These are phyloP conservation scores for Ptychodera flava DNA, from an alignment of 35 echinoderm and acorn worm genomes.

Conservation along the genomic window DNA sequence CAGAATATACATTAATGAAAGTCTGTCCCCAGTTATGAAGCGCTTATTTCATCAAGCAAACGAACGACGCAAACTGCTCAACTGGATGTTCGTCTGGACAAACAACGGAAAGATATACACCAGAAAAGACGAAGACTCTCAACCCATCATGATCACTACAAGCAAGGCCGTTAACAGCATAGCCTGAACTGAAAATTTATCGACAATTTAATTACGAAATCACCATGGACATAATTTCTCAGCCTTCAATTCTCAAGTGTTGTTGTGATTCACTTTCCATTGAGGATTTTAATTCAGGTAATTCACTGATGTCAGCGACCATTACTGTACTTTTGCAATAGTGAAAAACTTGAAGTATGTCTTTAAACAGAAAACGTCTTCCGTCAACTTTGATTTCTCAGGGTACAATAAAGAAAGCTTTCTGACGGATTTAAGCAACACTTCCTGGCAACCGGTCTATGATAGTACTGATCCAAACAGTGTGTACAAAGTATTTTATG, in stretches of 20 bases:
- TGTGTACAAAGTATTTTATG: not conserved
- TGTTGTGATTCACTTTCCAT: not conserved
- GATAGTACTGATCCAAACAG: not conserved
- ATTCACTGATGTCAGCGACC: not conserved
- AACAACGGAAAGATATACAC: slow-evolving; percentile 1
- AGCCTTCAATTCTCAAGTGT: not conserved
- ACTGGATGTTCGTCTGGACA: not conserved
- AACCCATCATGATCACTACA: not conserved
- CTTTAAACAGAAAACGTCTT: too few relatives aligned
- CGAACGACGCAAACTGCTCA: not conserved
- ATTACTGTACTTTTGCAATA: not conserved
- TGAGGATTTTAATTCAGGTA: not conserved
- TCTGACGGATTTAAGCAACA: not conserved
- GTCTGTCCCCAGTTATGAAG: not conserved
- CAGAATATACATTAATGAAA: slow-evolving; percentile 2
- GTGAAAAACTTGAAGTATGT: not conserved
- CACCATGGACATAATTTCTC: not conserved
- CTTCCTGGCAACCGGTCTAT: not conserved
- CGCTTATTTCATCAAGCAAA: slow-evolving; percentile 1
- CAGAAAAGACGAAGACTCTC: not conserved
- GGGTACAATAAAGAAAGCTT: too few relatives aligned
- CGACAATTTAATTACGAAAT: not conserved
- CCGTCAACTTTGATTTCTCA: too few relatives aligned
- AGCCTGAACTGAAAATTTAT: not conserved
- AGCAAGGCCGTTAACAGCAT: not conserved